Conservation (phyloP, 2,113 vertebrate species). For the Mystacornis crossleyi region DNA sequence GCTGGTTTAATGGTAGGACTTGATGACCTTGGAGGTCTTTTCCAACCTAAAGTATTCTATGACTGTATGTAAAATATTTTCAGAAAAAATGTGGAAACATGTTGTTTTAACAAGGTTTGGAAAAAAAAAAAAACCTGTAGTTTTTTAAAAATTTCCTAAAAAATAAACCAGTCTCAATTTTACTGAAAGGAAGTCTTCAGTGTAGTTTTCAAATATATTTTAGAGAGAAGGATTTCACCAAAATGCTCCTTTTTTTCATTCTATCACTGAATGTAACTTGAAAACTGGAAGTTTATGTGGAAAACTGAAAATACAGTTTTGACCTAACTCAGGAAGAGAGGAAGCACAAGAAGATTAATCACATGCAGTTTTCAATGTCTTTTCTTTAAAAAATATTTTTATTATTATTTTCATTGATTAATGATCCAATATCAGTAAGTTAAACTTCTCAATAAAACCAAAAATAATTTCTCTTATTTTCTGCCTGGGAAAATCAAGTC, state of each 20-base stretch:
- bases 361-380: neutral
- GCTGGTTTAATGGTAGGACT: neutral
- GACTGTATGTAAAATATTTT: neutral
- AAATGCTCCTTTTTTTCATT: neutral
- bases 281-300: neutral
- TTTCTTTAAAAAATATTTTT: neutral
- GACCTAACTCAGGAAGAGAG: neutral
- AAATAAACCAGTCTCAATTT: neutral
- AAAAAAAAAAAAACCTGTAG: rapidly evolving
- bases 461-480: neutral
- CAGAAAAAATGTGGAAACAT: neutral
- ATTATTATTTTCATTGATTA: neutral
- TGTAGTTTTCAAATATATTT: neutral
- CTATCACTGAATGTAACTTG: neutral
- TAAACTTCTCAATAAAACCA: neutral
- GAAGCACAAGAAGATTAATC: neutral
- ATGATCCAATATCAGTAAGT: neutral
- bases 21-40: neutral
- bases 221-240: neutral
- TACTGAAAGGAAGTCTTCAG: neutral
- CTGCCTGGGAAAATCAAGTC: neutral
- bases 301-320: neutral
- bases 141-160: neutral
- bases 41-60: neutral
- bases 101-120: neutral